These are phyloP conservation scores for Thaumatotibia leucotreta DNA, from an alignment of 1,140 invertebrate genomes.

Conservation along the genomic window DNA sequence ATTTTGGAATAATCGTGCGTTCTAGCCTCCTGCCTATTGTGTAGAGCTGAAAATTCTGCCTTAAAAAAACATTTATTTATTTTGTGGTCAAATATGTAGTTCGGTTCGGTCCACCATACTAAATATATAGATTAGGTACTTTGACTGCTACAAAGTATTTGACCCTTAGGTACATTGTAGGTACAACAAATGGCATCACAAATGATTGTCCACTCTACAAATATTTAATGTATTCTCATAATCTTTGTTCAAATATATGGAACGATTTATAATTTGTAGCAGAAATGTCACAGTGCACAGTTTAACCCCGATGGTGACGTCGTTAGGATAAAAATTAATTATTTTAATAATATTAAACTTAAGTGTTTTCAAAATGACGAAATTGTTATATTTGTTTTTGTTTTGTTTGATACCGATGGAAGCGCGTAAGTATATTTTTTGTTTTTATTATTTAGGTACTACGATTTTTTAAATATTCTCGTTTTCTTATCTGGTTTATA, in stretches of 20 bases:
- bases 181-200: background rate
- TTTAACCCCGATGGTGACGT: background rate
- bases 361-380: background rate
- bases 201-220: background rate
- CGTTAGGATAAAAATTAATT: background rate
- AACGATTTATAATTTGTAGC: conserved; percentile 1
- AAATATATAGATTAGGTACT: no score
- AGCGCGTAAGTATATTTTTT: background rate
- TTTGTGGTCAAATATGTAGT: no score
- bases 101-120: no score
- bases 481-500: no score
- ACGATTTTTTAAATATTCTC: no score
- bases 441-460: background rate
- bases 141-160: no score
- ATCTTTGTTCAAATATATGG: background rate
- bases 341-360: background rate
- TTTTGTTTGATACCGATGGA: background rate
- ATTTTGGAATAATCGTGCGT: no score
- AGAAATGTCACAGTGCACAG: background rate
- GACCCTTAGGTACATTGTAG: background rate
- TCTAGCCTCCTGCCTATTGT: no score
- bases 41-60: no score
- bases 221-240: background rate
- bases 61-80: no score
- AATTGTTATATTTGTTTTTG: background rate